Conservation (phyloP, 2,113 vertebrate species). For the Mastomys natalensis region DNA sequence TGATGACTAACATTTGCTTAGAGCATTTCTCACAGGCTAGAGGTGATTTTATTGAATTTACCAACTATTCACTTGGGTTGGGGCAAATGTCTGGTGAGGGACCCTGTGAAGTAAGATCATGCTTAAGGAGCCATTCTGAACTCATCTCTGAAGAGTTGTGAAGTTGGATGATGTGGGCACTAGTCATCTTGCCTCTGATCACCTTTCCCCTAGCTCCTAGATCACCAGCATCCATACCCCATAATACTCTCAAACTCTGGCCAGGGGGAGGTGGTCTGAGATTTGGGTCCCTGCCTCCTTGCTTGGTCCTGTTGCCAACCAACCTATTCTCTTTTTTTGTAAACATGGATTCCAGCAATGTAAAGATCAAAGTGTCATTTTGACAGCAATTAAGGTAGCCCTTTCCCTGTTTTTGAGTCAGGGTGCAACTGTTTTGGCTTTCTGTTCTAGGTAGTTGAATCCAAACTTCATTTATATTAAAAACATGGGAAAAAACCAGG, state of each 20-base stretch:
- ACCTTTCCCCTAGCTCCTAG: neutral
- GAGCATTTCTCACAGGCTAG: neutral
- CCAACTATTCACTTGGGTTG: neutral
- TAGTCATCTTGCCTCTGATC: neutral
- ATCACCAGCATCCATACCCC: neutral
- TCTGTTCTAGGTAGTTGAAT: neutral
- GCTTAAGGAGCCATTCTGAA: too few relatives aligned
- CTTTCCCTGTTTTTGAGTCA: neutral
- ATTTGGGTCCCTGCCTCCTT: neutral
- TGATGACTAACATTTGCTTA: neutral
- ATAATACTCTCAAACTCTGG: neutral
- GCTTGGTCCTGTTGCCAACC: neutral
- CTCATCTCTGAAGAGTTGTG: neutral
- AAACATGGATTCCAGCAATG: too few relatives aligned
- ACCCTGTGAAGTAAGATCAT: neutral
- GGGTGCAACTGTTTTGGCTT: neutral
- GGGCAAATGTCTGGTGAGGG: neutral
- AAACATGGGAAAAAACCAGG: neutral
- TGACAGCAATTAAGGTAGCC: neutral
- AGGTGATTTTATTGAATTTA: neutral
- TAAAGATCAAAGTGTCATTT: neutral
- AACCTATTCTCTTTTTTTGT: neutral
- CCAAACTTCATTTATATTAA: neutral
- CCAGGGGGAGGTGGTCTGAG: neutral
- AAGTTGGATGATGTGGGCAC: neutral